phyloP scores from a whole-genome alignment of 2,888 invertebrate species.

The Cheilosia vulpina region DNA sequence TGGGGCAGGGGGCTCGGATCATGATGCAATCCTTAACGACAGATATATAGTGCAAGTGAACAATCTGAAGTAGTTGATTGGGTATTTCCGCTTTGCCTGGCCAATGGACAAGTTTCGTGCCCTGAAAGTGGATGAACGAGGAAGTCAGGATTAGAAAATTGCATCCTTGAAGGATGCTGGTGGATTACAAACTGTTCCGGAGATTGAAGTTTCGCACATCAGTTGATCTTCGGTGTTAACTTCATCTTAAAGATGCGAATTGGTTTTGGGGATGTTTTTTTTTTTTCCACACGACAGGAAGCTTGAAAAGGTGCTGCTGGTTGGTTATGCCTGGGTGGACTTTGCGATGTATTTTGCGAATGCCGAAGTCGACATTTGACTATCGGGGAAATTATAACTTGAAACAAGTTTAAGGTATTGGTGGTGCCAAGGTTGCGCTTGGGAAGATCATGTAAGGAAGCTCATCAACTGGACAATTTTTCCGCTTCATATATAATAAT shows the following conservation, averaged over 20 bases:
- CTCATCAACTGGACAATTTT: too few relatives aligned
- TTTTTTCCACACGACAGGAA: neutral
- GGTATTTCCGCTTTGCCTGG: conserved; percentile 59
- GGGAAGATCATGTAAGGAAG: too few relatives aligned
- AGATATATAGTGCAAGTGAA: conserved; percentile 23
- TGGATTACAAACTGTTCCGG: conserved; percentile 65
- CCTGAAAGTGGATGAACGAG: conserved; percentile 9
- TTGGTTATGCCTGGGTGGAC: neutral
- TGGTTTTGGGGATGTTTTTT: neutral
- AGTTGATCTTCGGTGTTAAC: conserved; percentile 38
- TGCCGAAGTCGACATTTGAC: too few relatives aligned
- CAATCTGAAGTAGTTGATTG: conserved; percentile 61
- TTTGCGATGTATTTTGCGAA: too few relatives aligned
- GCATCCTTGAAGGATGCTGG: conserved; percentile 67
- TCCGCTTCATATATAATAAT: too few relatives aligned
- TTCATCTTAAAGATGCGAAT: conserved; percentile 40
- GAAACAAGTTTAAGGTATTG: too few relatives aligned
- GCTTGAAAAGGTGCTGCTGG: neutral
- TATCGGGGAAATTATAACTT: too few relatives aligned
- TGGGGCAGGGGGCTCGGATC: neutral
- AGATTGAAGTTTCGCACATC: conserved; percentile 61
- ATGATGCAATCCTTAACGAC: neutral
- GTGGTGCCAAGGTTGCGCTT: too few relatives aligned
- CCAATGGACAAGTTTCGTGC: conserved; percentile 55
- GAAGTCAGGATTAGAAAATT: conserved; percentile 67